These are phyloP conservation scores for zebrafish (Danio rerio) DNA, from an alignment of 2,113 vertebrate species.

Conservation along the genomic window GRCz12tu NC_133177.1:38621501-38622000, in stretches of 20 bases:
- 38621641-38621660: constrained; percentile 10
- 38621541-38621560: constrained; percentile 36
- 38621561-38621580: constrained; percentile 34
- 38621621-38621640: constrained; percentile 28
- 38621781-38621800: not conserved
- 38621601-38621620: constrained; percentile 38
- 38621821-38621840: not conserved
- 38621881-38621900: not conserved
- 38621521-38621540: constrained; percentile 29
- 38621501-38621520: constrained; percentile 7
- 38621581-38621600: constrained; percentile 22
- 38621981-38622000: no score
- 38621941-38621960: no score
- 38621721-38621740: constrained; percentile 30
- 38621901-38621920: no score
- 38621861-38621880: not conserved
- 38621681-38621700: constrained; percentile 23
- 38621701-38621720: not conserved
- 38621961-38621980: no score
- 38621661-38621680: constrained; percentile 16
- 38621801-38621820: not conserved
- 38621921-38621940: no score
- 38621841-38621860: not conserved
- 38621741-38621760: constrained; percentile 31
- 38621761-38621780: constrained; percentile 11